Evolutionary conservation across 2,888 invertebrate genomes (phyloP), one percentile per base, ranked within the genome.

Genomic region (Chesias legatella): DNA sequence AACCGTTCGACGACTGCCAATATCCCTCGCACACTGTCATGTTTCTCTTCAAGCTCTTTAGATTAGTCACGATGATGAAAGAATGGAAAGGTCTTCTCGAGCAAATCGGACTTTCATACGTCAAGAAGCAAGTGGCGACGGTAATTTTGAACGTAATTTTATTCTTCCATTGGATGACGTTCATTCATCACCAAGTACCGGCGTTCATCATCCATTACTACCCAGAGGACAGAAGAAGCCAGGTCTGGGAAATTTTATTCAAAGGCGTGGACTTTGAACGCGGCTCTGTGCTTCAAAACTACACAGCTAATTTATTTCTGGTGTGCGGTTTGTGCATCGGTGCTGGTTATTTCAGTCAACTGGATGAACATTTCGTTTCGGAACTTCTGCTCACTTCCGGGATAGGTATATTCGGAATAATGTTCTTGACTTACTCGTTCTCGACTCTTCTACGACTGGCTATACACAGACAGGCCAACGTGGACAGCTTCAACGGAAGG

Each of bases 131-230:
- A 5, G 55, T 63, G 1, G 43, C 63, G 0, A 56, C 55, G 1
- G 51, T 67, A 1, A 6, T 60, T 0, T 24, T 57, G 3, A 53
- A 59, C 30, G 31, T 62, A 0, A n/a, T 71, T 0, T 37, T 74
- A 5, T 79, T 78, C 48, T 67, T 73, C 23, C 78, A 78, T 22
- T 79, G 79, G 79, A 60, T 73, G 62, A 73, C 79, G 1, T 79
- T 63, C 43, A 43, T 73, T 4, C 72, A 78, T 48, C 72, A 70
- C 34, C 79, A 80, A 51, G 60, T 76, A 3, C 75, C 79, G 0
- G 51, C 62, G 8, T 37, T 78, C n/a, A 63, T 54, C 31, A 53
- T 64, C 3, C 64, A 75, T 17, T 51, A 56, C 10, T 64, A 60
- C 41, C 33, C 49, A 4, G 21, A 42, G 1, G 43, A 56, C 1